These are phyloP conservation scores for Drosophila repleta DNA, from an alignment of 1,140 invertebrate species.

Conservation along the genomic window DNA sequence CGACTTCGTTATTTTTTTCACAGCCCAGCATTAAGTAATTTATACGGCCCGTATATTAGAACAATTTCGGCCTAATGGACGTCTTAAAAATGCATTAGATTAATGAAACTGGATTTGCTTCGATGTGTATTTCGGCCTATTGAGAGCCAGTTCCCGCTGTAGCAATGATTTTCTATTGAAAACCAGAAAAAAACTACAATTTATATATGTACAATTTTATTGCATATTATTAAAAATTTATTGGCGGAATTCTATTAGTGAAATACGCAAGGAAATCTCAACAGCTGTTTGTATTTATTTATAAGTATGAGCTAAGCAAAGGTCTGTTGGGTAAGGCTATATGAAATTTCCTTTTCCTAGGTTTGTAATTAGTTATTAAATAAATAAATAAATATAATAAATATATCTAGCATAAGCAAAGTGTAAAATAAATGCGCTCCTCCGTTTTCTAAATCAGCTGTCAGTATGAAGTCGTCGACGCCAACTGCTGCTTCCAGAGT, in stretches of 20 bases:
- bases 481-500: no score
- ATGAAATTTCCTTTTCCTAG: no score
- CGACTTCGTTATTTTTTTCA: conserved; percentile 36
- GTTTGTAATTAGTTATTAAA: no score
- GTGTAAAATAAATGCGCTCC: no score
- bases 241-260: background rate
- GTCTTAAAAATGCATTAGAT: conserved; percentile 55
- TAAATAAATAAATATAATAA: no score
- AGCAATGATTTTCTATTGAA: conserved; percentile 1
- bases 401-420: no score
- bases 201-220: background rate
- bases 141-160: background rate
- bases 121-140: background rate
- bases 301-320: no score
- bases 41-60: conserved; percentile 48
- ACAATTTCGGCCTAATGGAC: conserved; percentile 40
- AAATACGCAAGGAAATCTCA: no score
- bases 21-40: conserved; percentile 50
- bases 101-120: conserved; percentile 51
- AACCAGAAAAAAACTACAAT: background rate
- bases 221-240: background rate
- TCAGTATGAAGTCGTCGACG: no score
- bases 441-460: no score
- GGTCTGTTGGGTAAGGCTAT: no score
- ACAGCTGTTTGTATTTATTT: no score